Evolutionary conservation across 2,113 vertebrate species (phyloP), one percentile per base, ranked within the genome.

Genomic region (Halcyon malimbica): DNA sequence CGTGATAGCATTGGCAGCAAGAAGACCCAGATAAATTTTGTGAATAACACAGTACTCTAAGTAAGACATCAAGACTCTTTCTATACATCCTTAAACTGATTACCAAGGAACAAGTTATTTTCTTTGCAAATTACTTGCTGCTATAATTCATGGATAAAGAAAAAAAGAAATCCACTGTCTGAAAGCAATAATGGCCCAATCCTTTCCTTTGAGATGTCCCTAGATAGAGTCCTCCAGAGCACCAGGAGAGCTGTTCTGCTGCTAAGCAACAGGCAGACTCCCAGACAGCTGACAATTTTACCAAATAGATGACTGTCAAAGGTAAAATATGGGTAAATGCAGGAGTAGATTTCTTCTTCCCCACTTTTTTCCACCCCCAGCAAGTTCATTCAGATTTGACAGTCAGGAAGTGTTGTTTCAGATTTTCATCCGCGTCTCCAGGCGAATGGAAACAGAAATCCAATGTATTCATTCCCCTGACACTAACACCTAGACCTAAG

Each of bases 251-350:
- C 16, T 26, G 35, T 63, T 90, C 71, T 93, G 86, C 96, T 96
- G 83, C 96, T 93, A 95, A 92, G 73, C 88, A 96, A 94, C 83
- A 81, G 68, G 46, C 56, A 81, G 90, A 63, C 85, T 75, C 68
- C 48, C 92, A 83, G 83, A 23, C 33, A 96, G 92, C 17, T 31
- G 74, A 81, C 78, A 59, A 87, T 78, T 88, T 90, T 77, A 88
- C 76, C 83, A 86, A 89, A 86, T 3, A 86, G 73, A 63, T 56
- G 42, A 86, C 29, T 71, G 60, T 33, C 82, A 88, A 86, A 96
- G 81, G 90, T 76, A 79, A 95, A 95, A 64, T 31, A 75, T 29
- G 64, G 90, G 86, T 48, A 86, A 92, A 83, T 3, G 2, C 20
- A 89, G 33, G 33, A 81, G 42, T 31, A 65, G 31, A 67, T 83